phyloP scores from a whole-genome alignment of 2,888 invertebrate species.

The Cremastinae sp. region DNA sequence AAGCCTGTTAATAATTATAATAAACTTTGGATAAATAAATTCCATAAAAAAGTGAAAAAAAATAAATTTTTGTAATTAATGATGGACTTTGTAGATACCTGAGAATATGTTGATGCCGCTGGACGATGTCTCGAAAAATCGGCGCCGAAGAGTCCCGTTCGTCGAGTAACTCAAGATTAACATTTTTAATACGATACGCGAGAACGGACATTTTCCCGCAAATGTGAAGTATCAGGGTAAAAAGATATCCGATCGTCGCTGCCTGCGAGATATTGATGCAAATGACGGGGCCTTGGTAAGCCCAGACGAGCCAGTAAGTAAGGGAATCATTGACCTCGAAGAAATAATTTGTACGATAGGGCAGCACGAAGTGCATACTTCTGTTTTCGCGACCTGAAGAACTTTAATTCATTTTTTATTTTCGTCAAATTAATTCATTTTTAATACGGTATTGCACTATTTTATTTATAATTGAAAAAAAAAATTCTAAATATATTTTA shows the following conservation, averaged over 20 bases:
- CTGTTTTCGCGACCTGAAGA: neutral
- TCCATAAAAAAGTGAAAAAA: neutral
- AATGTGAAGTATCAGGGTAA: neutral
- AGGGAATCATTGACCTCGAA: neutral
- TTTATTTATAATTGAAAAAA: no score
- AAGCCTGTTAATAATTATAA: slow-evolving; percentile 20
- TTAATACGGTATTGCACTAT: no score
- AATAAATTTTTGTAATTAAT: neutral
- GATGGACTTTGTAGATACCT: no score
- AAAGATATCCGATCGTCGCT: neutral
- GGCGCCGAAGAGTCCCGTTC: neutral
- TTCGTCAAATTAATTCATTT: no score
- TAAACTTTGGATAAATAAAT: neutral
- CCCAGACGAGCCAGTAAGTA: neutral
- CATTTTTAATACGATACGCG: slow-evolving; percentile 33
- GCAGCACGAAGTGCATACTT: neutral
- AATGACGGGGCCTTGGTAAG: neutral
- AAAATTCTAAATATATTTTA: no score
- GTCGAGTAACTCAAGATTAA: no score
- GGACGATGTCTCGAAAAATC: slow-evolving; percentile 37
- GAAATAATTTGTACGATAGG: neutral
- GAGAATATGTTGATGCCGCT: slow-evolving; percentile 37
- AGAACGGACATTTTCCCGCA: neutral
- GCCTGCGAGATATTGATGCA: neutral
- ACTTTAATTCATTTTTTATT: neutral